Base-by-base conservation (phyloP, 2,113 vertebrate genomes). In the Pholis gunnellus region DNA sequence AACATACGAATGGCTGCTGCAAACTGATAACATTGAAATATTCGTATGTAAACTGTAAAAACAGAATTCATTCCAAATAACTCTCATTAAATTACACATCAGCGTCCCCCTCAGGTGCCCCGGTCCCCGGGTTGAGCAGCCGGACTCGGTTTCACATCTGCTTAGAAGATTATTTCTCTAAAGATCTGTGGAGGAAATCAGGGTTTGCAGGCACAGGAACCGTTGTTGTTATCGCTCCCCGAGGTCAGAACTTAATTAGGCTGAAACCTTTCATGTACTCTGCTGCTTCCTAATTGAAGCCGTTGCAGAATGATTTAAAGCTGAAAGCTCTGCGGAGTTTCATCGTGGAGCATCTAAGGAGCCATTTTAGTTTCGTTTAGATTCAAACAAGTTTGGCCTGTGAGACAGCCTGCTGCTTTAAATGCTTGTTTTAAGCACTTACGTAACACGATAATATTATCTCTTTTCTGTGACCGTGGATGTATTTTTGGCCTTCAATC, bases 241-340 rank as follows among this genome's bases (percentile, higher is more conserved):
- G 70, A 82, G 81, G 86, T 88, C 82, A 71, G 67, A 84, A 70
- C 74, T 83, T 89, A 90, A 92, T 90, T 82, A 86, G 78, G 79
- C 78, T 75, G 82, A 86, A 86, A 82, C 38, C 84, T 85, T 91
- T 90, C 84, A 87, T 88, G 82, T 91, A 31, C 54, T 76, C 60
- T 0, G 52, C 75, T 54, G 70, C 73, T 25, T 81, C 74, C 44
- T 85, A 81, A 88, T 81, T 71, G 72, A 81, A 75, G 81, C 76
- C 78, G 66, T 84, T 80, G 76, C 81, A 40, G 81, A 80, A 74
- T n/a, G 64, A 82, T 82, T 86, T 88, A 61, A 52, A 44, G 79
- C 81, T 70, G 63, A 81, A 82, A 52, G 67, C 78, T 82, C 66
- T 42, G 82, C 10, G 38, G 80, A 73, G 64, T 75, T 60, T 69